A percentile compares a stretch with the other conserved stretches of the same genome.
These are phyloP conservation scores for Passer montanus DNA, from an alignment of 2,113 vertebrate genomes.

Conservation along the genomic window DNA sequence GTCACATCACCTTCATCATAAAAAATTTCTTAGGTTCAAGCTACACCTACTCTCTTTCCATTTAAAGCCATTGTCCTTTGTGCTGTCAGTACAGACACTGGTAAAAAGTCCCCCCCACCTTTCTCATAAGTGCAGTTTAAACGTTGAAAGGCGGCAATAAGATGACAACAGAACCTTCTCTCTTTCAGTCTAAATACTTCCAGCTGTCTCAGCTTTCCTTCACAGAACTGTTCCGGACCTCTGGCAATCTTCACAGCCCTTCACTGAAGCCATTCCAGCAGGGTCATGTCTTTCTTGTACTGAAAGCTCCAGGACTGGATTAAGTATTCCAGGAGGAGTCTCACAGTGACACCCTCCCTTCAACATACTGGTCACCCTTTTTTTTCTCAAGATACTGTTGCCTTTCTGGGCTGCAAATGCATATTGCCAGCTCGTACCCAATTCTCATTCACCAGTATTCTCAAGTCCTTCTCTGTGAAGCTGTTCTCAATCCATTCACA, in stretches of 20 bases:
- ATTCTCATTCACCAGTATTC: background rate
- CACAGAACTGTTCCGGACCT: background rate
- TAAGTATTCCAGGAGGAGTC: background rate
- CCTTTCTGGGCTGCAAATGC: background rate
- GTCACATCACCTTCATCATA: background rate
- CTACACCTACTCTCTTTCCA: background rate
- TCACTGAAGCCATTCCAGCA: background rate
- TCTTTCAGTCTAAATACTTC: background rate
- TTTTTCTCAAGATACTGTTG: background rate
- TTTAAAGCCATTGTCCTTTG: background rate
- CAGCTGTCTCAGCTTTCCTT: background rate
- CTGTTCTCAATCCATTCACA: background rate
- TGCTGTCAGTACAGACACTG: background rate
- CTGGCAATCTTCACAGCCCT: background rate
- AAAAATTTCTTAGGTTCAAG: background rate
- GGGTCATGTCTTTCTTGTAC: background rate
- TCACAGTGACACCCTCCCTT: background rate
- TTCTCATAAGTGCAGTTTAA: background rate
- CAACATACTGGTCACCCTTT: rapidly evolving
- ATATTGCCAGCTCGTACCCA: background rate
- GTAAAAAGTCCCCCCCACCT: background rate
- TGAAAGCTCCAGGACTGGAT: background rate
- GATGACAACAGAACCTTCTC: rapidly evolving
- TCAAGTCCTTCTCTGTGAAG: background rate
- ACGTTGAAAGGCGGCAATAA: background rate